phyloP scores from a whole-genome alignment of 2,888 invertebrate genomes.

The Sepiola atlantica region DNA sequence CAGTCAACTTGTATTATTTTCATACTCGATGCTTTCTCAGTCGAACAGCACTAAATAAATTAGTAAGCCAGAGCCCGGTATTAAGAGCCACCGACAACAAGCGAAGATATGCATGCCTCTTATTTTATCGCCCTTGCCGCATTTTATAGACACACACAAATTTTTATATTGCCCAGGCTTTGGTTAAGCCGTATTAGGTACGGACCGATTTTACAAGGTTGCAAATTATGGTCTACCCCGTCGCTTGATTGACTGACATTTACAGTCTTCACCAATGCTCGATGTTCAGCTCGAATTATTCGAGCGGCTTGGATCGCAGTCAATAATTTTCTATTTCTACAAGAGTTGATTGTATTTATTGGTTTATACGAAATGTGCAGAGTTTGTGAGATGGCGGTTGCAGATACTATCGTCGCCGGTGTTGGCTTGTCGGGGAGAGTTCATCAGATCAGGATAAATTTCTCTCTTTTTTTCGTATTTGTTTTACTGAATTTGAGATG shows the following conservation, averaged over 20 bases:
- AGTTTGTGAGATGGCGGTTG: neutral
- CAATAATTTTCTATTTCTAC: neutral
- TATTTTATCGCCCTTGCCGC: neutral
- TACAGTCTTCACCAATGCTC: neutral
- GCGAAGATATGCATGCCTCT: neutral
- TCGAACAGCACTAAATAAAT: neutral
- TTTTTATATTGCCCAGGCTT: neutral
- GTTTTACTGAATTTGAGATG: too few relatives aligned
- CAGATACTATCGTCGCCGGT: neutral
- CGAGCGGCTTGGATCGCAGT: conserved; percentile 2
- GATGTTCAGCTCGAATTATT: neutral
- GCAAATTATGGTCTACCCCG: conserved; percentile 32
- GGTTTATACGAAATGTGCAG: neutral
- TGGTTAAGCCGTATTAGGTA: neutral
- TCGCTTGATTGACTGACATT: neutral
- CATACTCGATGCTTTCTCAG: neutral
- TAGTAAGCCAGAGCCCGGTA: neutral
- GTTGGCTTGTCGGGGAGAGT: neutral
- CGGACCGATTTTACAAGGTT: neutral
- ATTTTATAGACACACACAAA: neutral
- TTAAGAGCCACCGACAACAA: neutral
- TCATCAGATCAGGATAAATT: neutral
- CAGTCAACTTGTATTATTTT: neutral
- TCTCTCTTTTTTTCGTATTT: too few relatives aligned
- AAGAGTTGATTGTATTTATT: neutral